Percentiles rank a stretch among this genome's conserved stretches.
Conservation (phyloP, 2,113 vertebrate species). For the Isurus oxyrinchus region DNA sequence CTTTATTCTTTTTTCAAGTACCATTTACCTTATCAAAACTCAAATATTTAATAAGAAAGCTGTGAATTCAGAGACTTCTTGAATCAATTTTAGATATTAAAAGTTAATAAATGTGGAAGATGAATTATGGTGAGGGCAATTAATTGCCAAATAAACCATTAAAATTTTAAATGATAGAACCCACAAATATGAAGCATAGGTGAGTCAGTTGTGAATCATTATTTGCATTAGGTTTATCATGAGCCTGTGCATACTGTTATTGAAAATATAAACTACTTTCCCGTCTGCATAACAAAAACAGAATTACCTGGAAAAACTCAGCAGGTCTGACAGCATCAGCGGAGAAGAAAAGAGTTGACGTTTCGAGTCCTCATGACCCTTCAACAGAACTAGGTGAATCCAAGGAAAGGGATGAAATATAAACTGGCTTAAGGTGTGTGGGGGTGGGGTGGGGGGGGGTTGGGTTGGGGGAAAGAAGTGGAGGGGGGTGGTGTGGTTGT, state of each 20-base stretch:
- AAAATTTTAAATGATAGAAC: neutral
- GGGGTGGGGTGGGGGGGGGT: too few species aligned
- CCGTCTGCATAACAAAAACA: too few species aligned
- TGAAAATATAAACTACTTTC: neutral
- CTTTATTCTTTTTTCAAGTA: neutral
- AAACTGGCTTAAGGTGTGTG: too few species aligned
- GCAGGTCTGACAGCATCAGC: too few species aligned
- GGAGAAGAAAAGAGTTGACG: too few species aligned
- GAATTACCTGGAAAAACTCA: too few species aligned
- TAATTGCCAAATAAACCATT: neutral
- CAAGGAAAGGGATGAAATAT: too few species aligned
- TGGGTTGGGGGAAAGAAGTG: too few species aligned
- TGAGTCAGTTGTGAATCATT: neutral
- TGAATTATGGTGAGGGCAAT: neutral
- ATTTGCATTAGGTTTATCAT: neutral
- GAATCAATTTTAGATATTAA: neutral
- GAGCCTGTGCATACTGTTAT: neutral
- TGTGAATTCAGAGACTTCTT: neutral
- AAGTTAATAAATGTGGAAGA: neutral
- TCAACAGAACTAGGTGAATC: too few species aligned
- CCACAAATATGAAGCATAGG: neutral
- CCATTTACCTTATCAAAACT: neutral
- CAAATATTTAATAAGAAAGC: neutral
- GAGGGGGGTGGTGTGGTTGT: too few species aligned
- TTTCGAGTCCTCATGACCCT: too few species aligned